A percentile compares a stretch with the other conserved stretches of the same genome.
Conservation (phyloP, 2,888 invertebrate species). For the Alviniconcha strummeri region DNA sequence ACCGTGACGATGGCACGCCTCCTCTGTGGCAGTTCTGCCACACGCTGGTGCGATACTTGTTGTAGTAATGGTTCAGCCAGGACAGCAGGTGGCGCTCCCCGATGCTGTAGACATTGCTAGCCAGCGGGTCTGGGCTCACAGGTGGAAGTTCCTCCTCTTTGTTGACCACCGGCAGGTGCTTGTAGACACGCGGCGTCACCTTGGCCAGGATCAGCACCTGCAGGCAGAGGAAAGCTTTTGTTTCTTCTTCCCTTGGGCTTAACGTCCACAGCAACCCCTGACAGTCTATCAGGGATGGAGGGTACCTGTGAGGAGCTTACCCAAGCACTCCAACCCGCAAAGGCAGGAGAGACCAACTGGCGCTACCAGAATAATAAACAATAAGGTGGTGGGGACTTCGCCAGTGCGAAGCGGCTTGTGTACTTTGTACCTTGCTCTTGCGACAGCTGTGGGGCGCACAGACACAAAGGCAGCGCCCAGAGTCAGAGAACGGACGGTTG, state of each 20-base stretch:
- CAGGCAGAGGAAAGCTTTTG: neutral
- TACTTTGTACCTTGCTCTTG: no score
- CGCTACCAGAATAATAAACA: no score
- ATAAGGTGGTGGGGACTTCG: no score
- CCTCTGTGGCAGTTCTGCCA: constrained; percentile 69
- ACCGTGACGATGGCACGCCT: constrained; percentile 70
- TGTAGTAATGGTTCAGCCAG: constrained; percentile 73
- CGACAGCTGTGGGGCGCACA: no score
- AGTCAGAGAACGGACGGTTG: no score
- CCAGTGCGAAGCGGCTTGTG: no score
- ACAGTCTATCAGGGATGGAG: no score
- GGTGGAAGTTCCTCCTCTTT: constrained; percentile 59
- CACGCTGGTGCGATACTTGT: constrained; percentile 66
- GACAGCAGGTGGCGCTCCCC: constrained; percentile 71
- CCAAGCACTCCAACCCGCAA: no score
- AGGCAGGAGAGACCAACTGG: no score
- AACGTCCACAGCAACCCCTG: neutral
- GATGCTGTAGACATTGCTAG: constrained; percentile 72
- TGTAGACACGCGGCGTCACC: constrained; percentile 69
- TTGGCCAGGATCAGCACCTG: constrained; percentile 69
- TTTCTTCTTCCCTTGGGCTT: neutral
- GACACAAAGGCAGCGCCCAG: no score
- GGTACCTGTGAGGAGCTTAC: no score
- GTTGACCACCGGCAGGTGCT: constrained; percentile 61
- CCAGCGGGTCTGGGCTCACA: constrained; percentile 70